A percentile compares a stretch with the other conserved stretches of the same genome.
phyloP scores from a whole-genome alignment of 2,113 vertebrate species.

The Galbula dea region DNA sequence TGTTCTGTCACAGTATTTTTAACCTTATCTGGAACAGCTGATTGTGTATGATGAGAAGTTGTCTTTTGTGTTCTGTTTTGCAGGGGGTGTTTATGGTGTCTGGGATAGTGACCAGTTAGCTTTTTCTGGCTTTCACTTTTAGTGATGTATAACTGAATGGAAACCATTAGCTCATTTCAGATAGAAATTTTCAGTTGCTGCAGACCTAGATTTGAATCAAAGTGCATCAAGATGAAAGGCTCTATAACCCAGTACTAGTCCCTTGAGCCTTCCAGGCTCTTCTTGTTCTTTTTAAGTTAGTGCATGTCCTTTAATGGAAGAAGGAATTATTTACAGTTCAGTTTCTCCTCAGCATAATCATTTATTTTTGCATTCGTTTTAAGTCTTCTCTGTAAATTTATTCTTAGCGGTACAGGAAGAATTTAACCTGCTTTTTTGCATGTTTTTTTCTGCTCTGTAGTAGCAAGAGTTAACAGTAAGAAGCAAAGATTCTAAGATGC shows the following conservation, averaged over 20 bases:
- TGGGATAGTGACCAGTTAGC: neutral
- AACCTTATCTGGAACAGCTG: neutral
- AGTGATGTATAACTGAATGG: neutral
- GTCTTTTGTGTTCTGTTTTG: neutral
- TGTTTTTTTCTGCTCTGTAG: neutral
- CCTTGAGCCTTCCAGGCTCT: slow-evolving; percentile 19
- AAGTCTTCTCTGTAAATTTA: neutral
- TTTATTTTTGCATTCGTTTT: neutral
- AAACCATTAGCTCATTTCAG: neutral
- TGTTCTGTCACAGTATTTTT: neutral
- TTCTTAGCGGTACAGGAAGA: neutral
- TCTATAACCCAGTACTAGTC: neutral
- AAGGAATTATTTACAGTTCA: slow-evolving; percentile 20
- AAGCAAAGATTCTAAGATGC: slow-evolving; percentile 48
- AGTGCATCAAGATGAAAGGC: slow-evolving; percentile 44
- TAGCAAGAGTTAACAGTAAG: slow-evolving; percentile 70
- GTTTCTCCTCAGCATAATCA: neutral
- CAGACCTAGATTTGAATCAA: slow-evolving; percentile 55
- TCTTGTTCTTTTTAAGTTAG: slow-evolving; percentile 20
- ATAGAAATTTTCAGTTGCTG: neutral
- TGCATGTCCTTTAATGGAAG: neutral
- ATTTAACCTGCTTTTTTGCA: neutral
- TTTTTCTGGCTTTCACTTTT: neutral
- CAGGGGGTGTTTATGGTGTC: neutral
- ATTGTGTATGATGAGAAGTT: neutral